phyloP scores from a whole-genome alignment of 1,140 invertebrate genomes.

The Pteromalus puparum region DNA sequence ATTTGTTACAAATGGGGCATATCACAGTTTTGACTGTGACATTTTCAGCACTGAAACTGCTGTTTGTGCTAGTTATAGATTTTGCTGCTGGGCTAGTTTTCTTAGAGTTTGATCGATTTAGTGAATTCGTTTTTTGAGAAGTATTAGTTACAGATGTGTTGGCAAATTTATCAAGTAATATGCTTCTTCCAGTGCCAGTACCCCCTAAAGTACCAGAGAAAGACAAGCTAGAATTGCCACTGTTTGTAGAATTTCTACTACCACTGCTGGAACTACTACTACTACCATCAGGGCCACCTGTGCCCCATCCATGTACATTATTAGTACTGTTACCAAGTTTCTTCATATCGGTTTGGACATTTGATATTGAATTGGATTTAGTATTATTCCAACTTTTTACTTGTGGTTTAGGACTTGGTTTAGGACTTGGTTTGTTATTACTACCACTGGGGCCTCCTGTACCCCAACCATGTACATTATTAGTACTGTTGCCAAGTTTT shows the following conservation, averaged over 20 bases:
- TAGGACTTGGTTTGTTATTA: slow-evolving; percentile 6
- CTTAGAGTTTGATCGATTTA: not conserved
- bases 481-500: slow-evolving; percentile 65
- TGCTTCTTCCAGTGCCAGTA: slow-evolving; percentile 57
- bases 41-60: not conserved
- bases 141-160: slow-evolving; percentile 23
- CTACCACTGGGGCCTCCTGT: slow-evolving; percentile 55
- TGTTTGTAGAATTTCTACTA: not conserved
- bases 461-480: slow-evolving; percentile 64
- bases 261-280: slow-evolving; percentile 11
- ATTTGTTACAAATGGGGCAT: slow-evolving; percentile 70
- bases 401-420: slow-evolving; percentile 14
- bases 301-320: slow-evolving; percentile 65
- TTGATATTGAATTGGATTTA: slow-evolving; percentile 33
- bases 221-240: slow-evolving; percentile 36
- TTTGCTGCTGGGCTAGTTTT: slow-evolving; percentile 8
- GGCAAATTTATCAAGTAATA: slow-evolving; percentile 60
- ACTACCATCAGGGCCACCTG: slow-evolving; percentile 55
- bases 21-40: slow-evolving; percentile 58
- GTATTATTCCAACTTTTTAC: slow-evolving; percentile 27
- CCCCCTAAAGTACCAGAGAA: slow-evolving; percentile 67
- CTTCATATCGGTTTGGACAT: slow-evolving; percentile 53
- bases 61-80: not conserved
- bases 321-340: slow-evolving; percentile 66
- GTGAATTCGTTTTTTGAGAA: not conserved